These are phyloP conservation scores for Achroia grisella DNA, from an alignment of 1,140 invertebrate species.

Conservation along the genomic window DNA sequence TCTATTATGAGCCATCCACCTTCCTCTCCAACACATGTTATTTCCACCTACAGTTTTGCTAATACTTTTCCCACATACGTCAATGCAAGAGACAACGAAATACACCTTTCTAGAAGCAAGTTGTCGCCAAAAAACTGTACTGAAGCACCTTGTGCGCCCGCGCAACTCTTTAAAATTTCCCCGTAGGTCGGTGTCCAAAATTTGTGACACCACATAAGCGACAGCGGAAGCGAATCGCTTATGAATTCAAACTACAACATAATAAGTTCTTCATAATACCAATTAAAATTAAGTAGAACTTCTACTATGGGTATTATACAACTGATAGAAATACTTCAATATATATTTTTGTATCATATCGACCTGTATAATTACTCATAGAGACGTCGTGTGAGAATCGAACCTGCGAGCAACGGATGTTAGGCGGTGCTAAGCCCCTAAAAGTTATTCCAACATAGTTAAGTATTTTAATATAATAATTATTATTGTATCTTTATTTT, in stretches of 20 bases:
- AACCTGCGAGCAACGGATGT: too few species aligned
- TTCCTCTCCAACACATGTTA: background rate
- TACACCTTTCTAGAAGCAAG: conserved; percentile 20
- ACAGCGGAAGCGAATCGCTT: background rate
- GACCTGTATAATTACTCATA: too few species aligned
- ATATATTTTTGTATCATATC: too few species aligned
- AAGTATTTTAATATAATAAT: too few species aligned
- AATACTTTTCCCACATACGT: conserved; percentile 14
- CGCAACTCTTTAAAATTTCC: conserved; percentile 15
- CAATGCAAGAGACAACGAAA: conserved; percentile 5
- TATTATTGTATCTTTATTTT: too few species aligned
- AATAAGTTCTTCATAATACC: too few species aligned
- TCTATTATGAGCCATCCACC: background rate
- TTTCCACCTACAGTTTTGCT: background rate
- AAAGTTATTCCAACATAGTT: too few species aligned
- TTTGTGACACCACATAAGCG: background rate
- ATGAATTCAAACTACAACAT: background rate
- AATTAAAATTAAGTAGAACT: too few species aligned
- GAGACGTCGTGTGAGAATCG: too few species aligned
- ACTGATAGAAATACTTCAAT: too few species aligned
- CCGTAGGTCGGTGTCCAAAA: background rate
- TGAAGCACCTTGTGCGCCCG: conserved; percentile 17
- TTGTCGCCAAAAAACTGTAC: conserved; percentile 17
- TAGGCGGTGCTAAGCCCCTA: too few species aligned
- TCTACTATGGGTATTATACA: too few species aligned